These are phyloP conservation scores for Vanacampus margaritifer DNA, from an alignment of 2,113 vertebrate species.

Conservation along the genomic window DNA sequence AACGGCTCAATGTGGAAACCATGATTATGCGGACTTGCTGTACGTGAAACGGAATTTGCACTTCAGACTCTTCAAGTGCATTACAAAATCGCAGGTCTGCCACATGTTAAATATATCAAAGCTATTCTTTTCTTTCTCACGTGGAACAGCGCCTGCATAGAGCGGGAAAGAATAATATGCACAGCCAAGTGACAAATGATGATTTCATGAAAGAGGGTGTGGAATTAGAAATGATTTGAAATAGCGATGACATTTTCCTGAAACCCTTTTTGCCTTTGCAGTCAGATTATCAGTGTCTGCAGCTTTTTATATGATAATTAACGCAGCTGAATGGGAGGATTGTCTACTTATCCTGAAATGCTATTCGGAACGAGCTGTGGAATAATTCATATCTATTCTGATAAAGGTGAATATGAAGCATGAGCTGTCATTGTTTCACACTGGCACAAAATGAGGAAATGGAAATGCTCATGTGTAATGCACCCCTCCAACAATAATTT, in stretches of 20 bases:
- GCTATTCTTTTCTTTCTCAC: constrained; percentile 40
- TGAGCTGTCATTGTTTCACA: constrained; percentile 39
- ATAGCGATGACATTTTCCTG: constrained; percentile 56
- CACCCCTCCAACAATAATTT: constrained; percentile 36
- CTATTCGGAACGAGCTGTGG: constrained; percentile 44
- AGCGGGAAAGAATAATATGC: constrained; percentile 26
- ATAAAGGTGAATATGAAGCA: constrained; percentile 36
- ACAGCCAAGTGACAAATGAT: constrained; percentile 52
- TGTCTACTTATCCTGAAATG: constrained; percentile 53
- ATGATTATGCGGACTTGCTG: constrained; percentile 35
- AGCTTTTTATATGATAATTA: constrained; percentile 72
- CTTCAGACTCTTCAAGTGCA: constrained; percentile 55
- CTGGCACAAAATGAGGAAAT: constrained; percentile 23
- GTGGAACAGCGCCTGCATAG: constrained; percentile 41
- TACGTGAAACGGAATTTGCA: constrained; percentile 47
- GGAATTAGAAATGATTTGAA: constrained; percentile 52
- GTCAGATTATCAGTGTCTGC: constrained; percentile 48
- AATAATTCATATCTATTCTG: constrained; percentile 42
- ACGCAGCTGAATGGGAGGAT: constrained; percentile 56
- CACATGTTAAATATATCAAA: constrained; percentile 52
- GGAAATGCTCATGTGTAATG: constrained; percentile 25
- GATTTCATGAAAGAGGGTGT: constrained; percentile 50
- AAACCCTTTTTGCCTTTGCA: constrained; percentile 49
- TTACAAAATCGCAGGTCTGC: constrained; percentile 45
- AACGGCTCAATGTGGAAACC: constrained; percentile 46